These are phyloP conservation scores for Cettia cetti DNA, from an alignment of 2,113 vertebrate species.

Conservation along the genomic window DNA sequence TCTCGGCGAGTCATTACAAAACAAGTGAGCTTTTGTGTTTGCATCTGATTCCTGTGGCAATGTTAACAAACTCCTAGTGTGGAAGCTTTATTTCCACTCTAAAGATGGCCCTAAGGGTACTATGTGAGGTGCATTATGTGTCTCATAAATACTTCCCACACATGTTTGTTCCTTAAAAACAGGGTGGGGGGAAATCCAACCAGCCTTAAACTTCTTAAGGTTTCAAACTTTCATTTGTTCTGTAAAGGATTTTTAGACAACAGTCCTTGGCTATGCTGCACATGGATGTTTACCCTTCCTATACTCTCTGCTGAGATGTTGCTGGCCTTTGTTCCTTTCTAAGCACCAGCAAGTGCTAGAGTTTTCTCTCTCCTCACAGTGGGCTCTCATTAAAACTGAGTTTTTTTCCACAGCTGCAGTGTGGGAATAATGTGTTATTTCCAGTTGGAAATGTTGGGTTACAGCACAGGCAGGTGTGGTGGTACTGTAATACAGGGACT, in stretches of 20 bases:
- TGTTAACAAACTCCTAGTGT: background rate
- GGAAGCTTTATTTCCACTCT: background rate
- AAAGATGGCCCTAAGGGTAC: background rate
- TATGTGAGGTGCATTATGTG: background rate
- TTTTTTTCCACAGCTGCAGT: background rate
- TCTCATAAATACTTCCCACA: background rate
- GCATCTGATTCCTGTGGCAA: background rate
- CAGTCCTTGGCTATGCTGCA: background rate
- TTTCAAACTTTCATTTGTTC: conserved; percentile 26
- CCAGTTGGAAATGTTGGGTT: background rate
- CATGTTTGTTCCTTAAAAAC: background rate
- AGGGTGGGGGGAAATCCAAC: background rate
- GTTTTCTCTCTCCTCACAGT: background rate
- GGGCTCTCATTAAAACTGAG: background rate
- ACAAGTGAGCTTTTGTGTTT: conserved; percentile 20
- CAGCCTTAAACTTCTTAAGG: background rate
- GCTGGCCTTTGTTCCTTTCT: background rate
- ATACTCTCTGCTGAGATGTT: background rate
- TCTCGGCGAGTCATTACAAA: background rate
- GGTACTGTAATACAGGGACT: background rate
- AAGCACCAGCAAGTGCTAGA: background rate
- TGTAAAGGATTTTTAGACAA: background rate
- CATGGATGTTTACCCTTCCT: conserved; percentile 2
- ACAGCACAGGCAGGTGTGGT: background rate
- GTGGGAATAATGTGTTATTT: background rate